phyloP scores from a whole-genome alignment of 2,113 vertebrate genomes.

The Trichomycterus rosablanca region DNA sequence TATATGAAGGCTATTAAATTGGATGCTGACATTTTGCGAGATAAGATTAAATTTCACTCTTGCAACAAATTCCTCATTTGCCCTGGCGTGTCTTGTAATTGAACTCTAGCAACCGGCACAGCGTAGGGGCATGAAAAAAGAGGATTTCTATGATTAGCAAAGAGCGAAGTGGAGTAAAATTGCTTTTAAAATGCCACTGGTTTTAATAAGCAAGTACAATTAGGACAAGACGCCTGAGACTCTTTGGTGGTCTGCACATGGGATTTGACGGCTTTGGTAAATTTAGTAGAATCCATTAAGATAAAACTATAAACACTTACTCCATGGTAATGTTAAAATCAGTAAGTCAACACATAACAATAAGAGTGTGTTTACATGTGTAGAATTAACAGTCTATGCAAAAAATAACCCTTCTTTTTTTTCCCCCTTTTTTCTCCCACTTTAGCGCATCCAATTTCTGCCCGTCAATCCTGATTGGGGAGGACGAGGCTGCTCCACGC shows the following conservation, averaged over 20 bases:
- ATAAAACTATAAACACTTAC: too few relatives aligned
- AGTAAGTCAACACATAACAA: too few relatives aligned
- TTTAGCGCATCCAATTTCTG: too few relatives aligned
- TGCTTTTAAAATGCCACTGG: slow-evolving; percentile 67
- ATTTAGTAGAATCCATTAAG: slow-evolving; percentile 43
- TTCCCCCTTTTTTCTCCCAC: too few relatives aligned
- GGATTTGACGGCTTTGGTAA: slow-evolving; percentile 41
- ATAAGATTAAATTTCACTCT: slow-evolving; percentile 63
- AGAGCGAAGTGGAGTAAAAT: slow-evolving; percentile 55
- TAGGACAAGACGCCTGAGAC: slow-evolving; percentile 48
- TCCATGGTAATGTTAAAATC: too few relatives aligned
- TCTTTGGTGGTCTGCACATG: slow-evolving; percentile 50
- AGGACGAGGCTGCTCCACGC: too few relatives aligned
- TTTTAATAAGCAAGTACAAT: slow-evolving; percentile 58
- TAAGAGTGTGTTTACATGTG: too few relatives aligned
- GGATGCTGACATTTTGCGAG: slow-evolving; percentile 68
- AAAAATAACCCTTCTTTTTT: too few relatives aligned
- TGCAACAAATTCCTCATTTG: slow-evolving; percentile 64
- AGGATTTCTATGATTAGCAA: slow-evolving; percentile 61
- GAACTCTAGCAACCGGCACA: slow-evolving; percentile 41
- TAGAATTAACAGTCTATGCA: too few relatives aligned
- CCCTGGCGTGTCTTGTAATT: slow-evolving; percentile 56
- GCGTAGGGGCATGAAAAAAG: slow-evolving; percentile 52
- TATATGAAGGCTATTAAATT: slow-evolving; percentile 62
- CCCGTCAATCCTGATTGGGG: too few relatives aligned